Conservation (phyloP, 2,888 invertebrate species). For the Horisme vitalbata region DNA sequence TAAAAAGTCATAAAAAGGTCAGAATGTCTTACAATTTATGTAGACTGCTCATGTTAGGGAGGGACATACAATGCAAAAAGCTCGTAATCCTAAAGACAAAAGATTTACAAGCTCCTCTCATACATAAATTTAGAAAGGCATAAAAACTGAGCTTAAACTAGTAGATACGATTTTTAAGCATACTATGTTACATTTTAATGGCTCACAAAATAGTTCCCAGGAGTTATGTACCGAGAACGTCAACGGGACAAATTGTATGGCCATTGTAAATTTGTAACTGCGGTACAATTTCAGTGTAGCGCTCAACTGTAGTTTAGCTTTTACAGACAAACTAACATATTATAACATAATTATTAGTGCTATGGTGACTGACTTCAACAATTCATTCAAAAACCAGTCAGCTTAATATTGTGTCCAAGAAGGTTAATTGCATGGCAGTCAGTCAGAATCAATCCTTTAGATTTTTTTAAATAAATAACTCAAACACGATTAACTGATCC, state of each 20-base stretch:
- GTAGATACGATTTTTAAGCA: constrained; percentile 28
- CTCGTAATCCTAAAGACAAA: no score
- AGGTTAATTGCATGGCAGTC: no score
- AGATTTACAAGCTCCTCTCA: constrained; percentile 10
- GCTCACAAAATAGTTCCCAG: constrained; percentile 57
- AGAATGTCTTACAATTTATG: no score
- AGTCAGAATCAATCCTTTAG: no score
- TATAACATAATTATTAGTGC: neutral
- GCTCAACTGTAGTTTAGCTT: constrained; percentile 39
- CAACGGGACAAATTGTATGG: constrained; percentile 66
- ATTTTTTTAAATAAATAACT: no score
- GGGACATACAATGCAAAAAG: no score
- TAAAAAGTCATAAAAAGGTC: no score
- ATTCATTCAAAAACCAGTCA: no score
- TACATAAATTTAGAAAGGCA: constrained; percentile 14
- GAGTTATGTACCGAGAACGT: constrained; percentile 62
- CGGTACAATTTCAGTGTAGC: constrained; percentile 45
- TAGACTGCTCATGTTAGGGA: no score
- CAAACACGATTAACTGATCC: no score
- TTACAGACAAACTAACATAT: neutral
- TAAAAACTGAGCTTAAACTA: constrained; percentile 12
- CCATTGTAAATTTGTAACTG: constrained; percentile 59
- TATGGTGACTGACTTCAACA: no score
- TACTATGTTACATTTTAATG: constrained; percentile 51
- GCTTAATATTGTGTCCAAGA: no score